A percentile compares a stretch with the other conserved stretches of the same genome.
Conservation (phyloP, 2,113 vertebrate species). For the Syrrhaptes paradoxus region DNA sequence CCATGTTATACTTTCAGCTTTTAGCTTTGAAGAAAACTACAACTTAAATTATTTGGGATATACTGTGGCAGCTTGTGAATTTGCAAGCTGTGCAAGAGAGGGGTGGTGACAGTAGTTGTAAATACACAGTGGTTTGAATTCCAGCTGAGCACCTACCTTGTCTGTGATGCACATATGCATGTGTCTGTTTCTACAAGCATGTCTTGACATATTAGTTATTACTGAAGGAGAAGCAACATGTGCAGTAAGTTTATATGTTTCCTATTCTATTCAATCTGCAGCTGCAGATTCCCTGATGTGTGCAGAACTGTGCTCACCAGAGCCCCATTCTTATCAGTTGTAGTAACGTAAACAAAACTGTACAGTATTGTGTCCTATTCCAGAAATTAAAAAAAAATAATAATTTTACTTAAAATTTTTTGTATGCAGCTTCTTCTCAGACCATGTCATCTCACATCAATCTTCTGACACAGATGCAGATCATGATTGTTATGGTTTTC, state of each 20-base stretch:
- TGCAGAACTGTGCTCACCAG: constrained; percentile 16
- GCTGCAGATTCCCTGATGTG: constrained; percentile 54
- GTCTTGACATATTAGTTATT: constrained; percentile 35
- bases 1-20: not conserved
- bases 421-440: not conserved
- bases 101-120: not conserved
- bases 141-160: constrained; percentile 35
- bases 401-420: not conserved
- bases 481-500: too few relatives aligned
- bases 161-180: not conserved
- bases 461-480: not conserved
- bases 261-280: constrained; percentile 31
- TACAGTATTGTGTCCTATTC: not conserved
- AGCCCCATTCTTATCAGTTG: not conserved
- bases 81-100: not conserved
- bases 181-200: not conserved
- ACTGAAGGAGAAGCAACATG: constrained; percentile 39
- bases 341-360: not conserved
- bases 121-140: constrained; percentile 17
- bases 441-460: not conserved
- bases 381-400: not conserved
- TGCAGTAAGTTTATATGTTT: constrained; percentile 37
- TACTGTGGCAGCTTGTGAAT: not conserved
- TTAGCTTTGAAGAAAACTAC: not conserved
- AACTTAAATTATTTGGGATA: constrained; percentile 9